A percentile compares a stretch with the other conserved stretches of the same genome.
Evolutionary conservation across 2,113 vertebrate species (phyloP).

Genomic region (Anser brachyrhynchus): DNA sequence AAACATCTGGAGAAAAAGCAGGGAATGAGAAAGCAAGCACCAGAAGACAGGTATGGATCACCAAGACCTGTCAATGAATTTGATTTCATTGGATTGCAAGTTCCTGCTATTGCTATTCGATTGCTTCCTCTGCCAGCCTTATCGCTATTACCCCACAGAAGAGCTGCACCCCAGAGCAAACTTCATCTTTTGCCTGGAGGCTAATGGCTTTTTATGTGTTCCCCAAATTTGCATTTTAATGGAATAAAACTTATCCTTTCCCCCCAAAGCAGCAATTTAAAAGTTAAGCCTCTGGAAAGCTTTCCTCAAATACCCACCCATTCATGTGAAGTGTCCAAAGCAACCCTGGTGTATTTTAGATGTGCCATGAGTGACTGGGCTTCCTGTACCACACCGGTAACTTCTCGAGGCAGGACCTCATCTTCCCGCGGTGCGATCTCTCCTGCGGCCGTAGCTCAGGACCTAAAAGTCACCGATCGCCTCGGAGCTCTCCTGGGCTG

Average conservation of each 20-base stretch:
- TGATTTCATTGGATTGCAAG: neutral
- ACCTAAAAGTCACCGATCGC: neutral
- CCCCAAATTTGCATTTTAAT: slow-evolving; percentile 19
- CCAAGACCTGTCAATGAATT: neutral
- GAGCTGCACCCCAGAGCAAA: neutral
- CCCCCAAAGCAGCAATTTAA: neutral
- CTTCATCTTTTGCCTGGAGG: neutral
- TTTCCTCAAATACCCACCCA: neutral
- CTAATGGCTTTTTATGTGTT: neutral
- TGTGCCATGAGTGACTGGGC: neutral
- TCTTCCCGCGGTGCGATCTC: neutral
- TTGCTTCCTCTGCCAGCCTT: neutral
- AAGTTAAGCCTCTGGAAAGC: neutral
- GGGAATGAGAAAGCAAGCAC: neutral
- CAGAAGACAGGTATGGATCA: neutral
- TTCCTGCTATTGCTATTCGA: neutral
- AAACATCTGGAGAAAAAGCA: neutral
- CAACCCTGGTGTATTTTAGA: neutral
- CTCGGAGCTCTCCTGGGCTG: neutral
- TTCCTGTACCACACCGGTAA: neutral
- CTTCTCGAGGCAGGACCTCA: neutral
- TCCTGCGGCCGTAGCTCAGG: accelerated
- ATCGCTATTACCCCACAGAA: neutral
- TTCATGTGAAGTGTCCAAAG: neutral
- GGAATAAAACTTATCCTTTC: neutral